Conservation (phyloP, 2,888 invertebrate species). For the Idaea dimidiata region DNA sequence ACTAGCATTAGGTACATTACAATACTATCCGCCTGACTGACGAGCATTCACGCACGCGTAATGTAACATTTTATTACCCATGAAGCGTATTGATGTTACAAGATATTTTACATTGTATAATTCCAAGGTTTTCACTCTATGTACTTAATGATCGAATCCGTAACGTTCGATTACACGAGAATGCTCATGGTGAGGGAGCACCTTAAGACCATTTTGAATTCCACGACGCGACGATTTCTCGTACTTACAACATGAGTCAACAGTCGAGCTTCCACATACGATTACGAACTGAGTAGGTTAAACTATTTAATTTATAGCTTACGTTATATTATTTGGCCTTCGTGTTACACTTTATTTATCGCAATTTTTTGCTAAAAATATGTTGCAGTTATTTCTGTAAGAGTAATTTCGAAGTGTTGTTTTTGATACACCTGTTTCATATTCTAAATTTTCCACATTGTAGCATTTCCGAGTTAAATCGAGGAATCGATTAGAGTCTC, state of each 20-base stretch:
- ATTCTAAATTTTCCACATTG: slow-evolving; percentile 3
- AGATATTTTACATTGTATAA: too few relatives aligned
- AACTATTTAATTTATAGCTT: slow-evolving; percentile 38
- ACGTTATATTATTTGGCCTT: slow-evolving; percentile 46
- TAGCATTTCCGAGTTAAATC: slow-evolving; percentile 1
- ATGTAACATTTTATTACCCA: too few relatives aligned
- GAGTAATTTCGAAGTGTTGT: slow-evolving; percentile 24
- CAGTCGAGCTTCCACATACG: slow-evolving; percentile 10
- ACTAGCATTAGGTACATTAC: too few relatives aligned
- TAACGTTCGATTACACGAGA: too few relatives aligned
- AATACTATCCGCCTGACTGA: too few relatives aligned
- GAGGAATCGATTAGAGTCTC: not conserved
- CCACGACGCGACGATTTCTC: not conserved
- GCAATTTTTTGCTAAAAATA: slow-evolving; percentile 42
- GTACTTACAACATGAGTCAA: not conserved
- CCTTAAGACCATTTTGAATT: too few relatives aligned
- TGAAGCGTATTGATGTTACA: too few relatives aligned
- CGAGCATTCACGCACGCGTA: too few relatives aligned
- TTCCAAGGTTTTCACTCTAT: too few relatives aligned
- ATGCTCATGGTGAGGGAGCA: too few relatives aligned
- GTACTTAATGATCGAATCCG: too few relatives aligned
- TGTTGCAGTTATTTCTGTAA: slow-evolving; percentile 38
- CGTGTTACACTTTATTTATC: slow-evolving; percentile 36
- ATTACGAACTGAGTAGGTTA: slow-evolving; percentile 23
- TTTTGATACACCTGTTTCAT: slow-evolving; percentile 21